Evolutionary conservation across 2,113 vertebrate species (phyloP).

Genomic region (Corapipo altera): DNA sequence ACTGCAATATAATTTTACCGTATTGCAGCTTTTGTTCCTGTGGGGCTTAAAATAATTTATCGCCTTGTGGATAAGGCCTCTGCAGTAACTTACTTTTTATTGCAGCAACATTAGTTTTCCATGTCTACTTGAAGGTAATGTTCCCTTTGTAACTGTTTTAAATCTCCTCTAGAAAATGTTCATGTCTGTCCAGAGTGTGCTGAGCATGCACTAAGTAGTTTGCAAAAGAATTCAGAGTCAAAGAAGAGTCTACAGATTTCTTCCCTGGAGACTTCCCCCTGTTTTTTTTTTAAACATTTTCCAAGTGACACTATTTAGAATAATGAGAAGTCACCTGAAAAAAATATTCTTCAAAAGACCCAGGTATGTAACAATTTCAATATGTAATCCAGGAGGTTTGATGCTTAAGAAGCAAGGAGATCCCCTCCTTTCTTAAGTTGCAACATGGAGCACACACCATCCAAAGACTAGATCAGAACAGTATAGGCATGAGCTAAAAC

Average conservation of each 20-base stretch:
- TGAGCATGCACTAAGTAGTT: not conserved
- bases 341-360: not conserved
- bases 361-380: not conserved
- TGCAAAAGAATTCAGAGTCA: not conserved
- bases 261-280: not conserved
- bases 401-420: not conserved
- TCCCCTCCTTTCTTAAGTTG: not conserved
- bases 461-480: not conserved
- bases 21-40: not conserved
- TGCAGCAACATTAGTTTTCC: not conserved
- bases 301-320: not conserved
- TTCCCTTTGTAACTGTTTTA: not conserved
- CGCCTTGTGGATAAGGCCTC: not conserved
- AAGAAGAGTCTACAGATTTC: not conserved
- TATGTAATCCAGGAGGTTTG: not conserved
- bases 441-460: accelerated
- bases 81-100: not conserved
- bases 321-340: not conserved
- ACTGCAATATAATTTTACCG: not conserved
- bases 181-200: not conserved
- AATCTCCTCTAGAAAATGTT: not conserved
- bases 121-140: not conserved
- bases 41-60: not conserved
- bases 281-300: not conserved
- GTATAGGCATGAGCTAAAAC: not conserved